Evolutionary conservation across 2,888 invertebrate genomes (phyloP).

Genomic region (Nebria salina): DNA sequence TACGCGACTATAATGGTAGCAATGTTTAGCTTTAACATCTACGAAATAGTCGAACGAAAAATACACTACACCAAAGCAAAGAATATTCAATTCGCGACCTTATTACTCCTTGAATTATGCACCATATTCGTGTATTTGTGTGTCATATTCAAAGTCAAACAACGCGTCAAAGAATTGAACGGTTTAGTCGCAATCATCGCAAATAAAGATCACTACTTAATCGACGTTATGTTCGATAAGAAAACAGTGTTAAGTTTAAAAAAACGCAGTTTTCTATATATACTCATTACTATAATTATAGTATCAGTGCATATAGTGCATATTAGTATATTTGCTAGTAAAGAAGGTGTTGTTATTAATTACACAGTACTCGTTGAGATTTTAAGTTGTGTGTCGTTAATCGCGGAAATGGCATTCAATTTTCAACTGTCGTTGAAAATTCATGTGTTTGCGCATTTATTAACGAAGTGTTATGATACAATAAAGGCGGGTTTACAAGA

Average conservation of each 20-base stretch:
- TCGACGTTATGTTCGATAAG: slow-evolving; percentile 37
- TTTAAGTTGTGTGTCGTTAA: slow-evolving; percentile 23
- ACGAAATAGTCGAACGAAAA: not conserved
- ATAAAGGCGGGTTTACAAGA: slow-evolving; percentile 28
- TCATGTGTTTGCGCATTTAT: slow-evolving; percentile 24
- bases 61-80: slow-evolving; percentile 14
- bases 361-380: not conserved
- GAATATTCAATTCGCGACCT: slow-evolving; percentile 40
- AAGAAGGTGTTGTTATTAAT: slow-evolving; percentile 7
- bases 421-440: slow-evolving; percentile 18
- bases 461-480: slow-evolving; percentile 29
- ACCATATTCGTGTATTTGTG: slow-evolving; percentile 33
- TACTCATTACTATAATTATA: slow-evolving; percentile 7
- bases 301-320: slow-evolving; percentile 3
- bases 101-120: slow-evolving; percentile 44
- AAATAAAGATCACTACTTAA: slow-evolving; percentile 36
- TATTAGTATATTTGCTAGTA: not conserved
- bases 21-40: slow-evolving; percentile 35
- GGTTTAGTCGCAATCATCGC: slow-evolving; percentile 45
- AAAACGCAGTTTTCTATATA: slow-evolving; percentile 6
- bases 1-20: slow-evolving; percentile 3
- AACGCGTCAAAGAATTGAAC: slow-evolving; percentile 44
- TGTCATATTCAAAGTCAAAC: slow-evolving; percentile 26
- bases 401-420: slow-evolving; percentile 27
- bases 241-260: slow-evolving; percentile 15